Percentiles rank a stretch among this genome's conserved stretches.
These are phyloP conservation scores for Ara ararauna DNA, from an alignment of 2,797 vertebrate genomes.

Conservation along the genomic window DNA sequence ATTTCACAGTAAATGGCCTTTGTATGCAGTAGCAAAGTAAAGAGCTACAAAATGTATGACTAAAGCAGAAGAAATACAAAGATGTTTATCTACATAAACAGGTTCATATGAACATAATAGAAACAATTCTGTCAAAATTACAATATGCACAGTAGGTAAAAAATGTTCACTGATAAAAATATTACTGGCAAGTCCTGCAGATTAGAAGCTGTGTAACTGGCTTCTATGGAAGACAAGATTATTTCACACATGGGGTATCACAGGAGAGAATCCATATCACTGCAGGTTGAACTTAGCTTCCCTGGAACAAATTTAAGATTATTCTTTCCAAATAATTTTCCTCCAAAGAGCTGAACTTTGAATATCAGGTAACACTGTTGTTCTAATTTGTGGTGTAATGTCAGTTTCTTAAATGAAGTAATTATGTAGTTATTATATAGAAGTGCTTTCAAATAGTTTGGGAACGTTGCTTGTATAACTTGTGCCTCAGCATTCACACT, in stretches of 20 bases:
- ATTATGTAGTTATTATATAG: background rate
- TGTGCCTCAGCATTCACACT: background rate
- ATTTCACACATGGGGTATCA: background rate
- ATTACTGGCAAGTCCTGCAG: accelerated
- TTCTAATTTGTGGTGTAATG: background rate
- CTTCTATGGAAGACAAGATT: background rate
- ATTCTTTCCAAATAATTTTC: background rate
- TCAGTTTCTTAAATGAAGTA: background rate
- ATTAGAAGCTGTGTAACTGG: background rate
- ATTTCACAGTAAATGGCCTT: background rate
- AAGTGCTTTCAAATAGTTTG: background rate
- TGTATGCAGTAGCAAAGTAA: background rate
- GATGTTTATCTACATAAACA: background rate
- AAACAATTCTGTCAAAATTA: background rate
- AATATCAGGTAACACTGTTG: background rate
- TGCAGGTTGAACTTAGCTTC: background rate
- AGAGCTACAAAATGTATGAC: background rate
- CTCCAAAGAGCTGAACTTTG: background rate
- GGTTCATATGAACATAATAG: background rate
- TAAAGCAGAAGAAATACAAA: background rate
- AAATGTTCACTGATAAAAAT: background rate
- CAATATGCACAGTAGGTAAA: background rate
- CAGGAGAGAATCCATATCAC: background rate
- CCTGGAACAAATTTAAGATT: background rate
- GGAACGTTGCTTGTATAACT: background rate